phyloP scores from a whole-genome alignment of 2,888 invertebrate species.

The Drosophila quinaria region DNA sequence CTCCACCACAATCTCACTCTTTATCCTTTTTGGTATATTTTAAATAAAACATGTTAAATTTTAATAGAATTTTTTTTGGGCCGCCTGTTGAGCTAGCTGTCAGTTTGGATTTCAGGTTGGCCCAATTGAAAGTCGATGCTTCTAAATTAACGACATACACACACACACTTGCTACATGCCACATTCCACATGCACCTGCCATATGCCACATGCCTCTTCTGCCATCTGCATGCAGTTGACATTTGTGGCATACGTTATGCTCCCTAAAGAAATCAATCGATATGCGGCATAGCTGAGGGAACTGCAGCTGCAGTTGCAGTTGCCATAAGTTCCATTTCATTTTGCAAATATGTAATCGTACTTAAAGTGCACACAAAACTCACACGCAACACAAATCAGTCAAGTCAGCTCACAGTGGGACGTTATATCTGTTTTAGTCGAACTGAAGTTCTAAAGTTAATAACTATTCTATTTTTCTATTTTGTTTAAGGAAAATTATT shows the following conservation, averaged over 20 bases:
- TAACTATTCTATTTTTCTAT: too few relatives aligned
- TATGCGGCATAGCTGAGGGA: conserved; percentile 42
- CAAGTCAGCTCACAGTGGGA: conserved; percentile 9
- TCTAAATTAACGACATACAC: conserved; percentile 27
- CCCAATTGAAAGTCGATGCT: conserved; percentile 26
- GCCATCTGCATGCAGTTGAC: conserved; percentile 34
- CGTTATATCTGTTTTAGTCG: too few relatives aligned
- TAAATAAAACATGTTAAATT: conserved; percentile 67
- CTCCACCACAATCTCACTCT: too few relatives aligned
- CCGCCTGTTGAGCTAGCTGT: conserved; percentile 48
- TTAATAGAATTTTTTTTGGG: conserved; percentile 55
- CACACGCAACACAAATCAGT: conserved; percentile 45
- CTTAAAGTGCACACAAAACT: conserved; percentile 62
- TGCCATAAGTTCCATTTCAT: conserved; percentile 74
- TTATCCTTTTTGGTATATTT: conserved; percentile 51
- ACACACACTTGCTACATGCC: conserved; percentile 1
- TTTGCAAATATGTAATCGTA: conserved; percentile 80
- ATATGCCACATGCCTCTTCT: not conserved
- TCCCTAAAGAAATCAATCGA: conserved; percentile 66
- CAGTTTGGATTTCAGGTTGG: conserved; percentile 37
- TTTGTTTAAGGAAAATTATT: too few relatives aligned
- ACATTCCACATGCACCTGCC: not conserved
- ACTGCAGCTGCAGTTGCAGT: conserved; percentile 40
- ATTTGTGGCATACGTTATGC: conserved; percentile 32
- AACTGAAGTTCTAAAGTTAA: too few relatives aligned